phyloP scores from a whole-genome alignment of 1,140 invertebrate genomes.

The Triops longicaudatus region DNA sequence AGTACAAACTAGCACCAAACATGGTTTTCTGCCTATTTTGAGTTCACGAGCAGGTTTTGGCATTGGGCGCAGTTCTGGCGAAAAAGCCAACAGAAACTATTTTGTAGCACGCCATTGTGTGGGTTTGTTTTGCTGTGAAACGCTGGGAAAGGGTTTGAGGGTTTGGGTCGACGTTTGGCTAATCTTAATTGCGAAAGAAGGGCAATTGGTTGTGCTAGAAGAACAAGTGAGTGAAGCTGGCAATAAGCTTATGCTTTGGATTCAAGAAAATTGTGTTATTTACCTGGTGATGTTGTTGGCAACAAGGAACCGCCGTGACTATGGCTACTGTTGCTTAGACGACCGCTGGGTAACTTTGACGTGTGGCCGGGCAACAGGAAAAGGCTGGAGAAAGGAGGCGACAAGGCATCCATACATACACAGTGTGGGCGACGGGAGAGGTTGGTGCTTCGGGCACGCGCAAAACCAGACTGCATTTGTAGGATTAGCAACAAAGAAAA shows the following conservation, averaged over 20 bases:
- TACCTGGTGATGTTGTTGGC: conserved; percentile 13
- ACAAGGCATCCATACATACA: neutral
- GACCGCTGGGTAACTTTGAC: conserved; percentile 12
- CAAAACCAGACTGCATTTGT: too few species aligned
- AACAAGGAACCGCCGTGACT: conserved; percentile 9
- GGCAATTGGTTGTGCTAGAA: neutral
- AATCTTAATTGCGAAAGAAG: neutral
- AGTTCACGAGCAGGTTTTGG: too few species aligned
- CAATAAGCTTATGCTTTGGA: conserved; percentile 11
- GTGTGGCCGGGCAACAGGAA: conserved; percentile 5
- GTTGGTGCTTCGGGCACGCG: too few species aligned
- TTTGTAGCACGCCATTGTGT: too few species aligned
- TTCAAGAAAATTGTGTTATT: conserved; percentile 14
- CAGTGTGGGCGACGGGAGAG: neutral
- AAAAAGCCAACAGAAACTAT: too few species aligned
- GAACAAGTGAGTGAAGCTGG: neutral
- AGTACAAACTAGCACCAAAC: too few species aligned
- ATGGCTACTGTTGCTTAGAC: conserved; percentile 14
- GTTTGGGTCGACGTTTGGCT: too few species aligned
- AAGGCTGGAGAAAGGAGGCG: neutral
- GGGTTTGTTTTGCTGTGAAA: too few species aligned
- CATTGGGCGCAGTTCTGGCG: too few species aligned
- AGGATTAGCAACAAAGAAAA: too few species aligned
- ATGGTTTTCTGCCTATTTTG: too few species aligned
- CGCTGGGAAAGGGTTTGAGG: too few species aligned